Percentiles rank a stretch among this genome's conserved stretches.
These are phyloP conservation scores for Sphenopsis melanotis DNA, from an alignment of 2,797 vertebrate genomes.

Conservation along the genomic window DNA sequence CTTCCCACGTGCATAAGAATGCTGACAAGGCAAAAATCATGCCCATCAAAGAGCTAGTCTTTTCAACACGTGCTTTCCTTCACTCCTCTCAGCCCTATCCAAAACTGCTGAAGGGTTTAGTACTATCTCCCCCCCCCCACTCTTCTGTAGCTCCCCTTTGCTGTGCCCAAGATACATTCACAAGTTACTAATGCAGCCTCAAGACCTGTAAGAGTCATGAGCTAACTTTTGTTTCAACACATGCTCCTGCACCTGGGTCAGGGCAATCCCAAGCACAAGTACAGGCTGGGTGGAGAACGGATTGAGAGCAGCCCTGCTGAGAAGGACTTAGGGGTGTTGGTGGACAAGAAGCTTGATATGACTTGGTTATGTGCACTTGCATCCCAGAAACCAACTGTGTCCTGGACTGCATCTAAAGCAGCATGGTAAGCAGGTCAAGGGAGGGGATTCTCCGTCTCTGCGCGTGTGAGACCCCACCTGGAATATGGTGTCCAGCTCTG, in stretches of 20 bases:
- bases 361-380: not conserved
- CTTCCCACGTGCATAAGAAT: not conserved
- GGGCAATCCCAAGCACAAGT: not conserved
- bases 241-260: not conserved
- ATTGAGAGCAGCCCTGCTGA: not conserved
- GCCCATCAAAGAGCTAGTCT: not conserved
- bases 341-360: not conserved
- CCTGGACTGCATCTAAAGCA: not conserved
- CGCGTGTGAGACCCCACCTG: no score
- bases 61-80: not conserved
- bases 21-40: not conserved
- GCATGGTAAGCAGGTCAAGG: not conserved
- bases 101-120: not conserved
- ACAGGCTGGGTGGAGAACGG: not conserved
- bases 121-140: not conserved
- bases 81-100: not conserved
- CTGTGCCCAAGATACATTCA: not conserved
- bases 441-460: no score
- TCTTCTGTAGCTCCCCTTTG: not conserved
- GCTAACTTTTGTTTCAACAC: not conserved
- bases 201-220: not conserved
- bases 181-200: not conserved
- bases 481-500: no score
- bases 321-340: not conserved
- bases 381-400: not conserved